These are phyloP conservation scores for Diplodus puntazzo DNA, from an alignment of 2,797 vertebrate genomes.

Conservation along the genomic window DNA sequence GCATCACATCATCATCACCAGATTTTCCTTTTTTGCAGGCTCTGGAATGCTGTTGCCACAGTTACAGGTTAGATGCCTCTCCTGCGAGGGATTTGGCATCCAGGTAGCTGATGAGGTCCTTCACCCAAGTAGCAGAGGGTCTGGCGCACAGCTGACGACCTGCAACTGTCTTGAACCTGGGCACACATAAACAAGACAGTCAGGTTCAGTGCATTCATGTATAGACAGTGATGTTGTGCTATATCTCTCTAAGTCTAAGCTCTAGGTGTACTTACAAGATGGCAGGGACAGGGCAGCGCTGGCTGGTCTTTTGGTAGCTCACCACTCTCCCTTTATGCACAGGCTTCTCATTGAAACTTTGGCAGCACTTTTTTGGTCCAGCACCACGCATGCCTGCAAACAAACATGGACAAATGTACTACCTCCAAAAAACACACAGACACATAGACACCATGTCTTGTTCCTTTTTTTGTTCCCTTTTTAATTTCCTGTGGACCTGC, in stretches of 20 bases:
- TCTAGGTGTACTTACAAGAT: conserved; percentile 72
- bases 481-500: conserved; percentile 18
- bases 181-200: neutral
- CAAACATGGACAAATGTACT: conserved; percentile 10
- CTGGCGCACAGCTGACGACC: conserved; percentile 72
- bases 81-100: conserved; percentile 48
- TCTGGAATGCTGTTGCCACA: neutral
- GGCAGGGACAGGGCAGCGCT: conserved; percentile 74
- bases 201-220: neutral
- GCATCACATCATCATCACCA: neutral
- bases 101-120: conserved; percentile 60
- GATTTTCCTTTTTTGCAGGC: neutral
- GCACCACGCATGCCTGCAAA: conserved; percentile 51
- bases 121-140: conserved; percentile 73
- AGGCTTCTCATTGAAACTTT: conserved; percentile 38
- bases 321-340: conserved; percentile 45
- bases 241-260: neutral
- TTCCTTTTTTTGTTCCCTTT: neutral
- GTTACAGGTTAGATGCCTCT: conserved; percentile 46
- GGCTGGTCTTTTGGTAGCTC: conserved; percentile 75
- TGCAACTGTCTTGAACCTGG: conserved; percentile 69
- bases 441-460: neutral
- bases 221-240: neutral
- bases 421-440: neutral
- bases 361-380: conserved; percentile 80